Percentiles rank a stretch among this genome's conserved stretches.
These are phyloP conservation scores for Nemapogon koenigi DNA, from an alignment of 2,888 invertebrate species.

Conservation along the genomic window DNA sequence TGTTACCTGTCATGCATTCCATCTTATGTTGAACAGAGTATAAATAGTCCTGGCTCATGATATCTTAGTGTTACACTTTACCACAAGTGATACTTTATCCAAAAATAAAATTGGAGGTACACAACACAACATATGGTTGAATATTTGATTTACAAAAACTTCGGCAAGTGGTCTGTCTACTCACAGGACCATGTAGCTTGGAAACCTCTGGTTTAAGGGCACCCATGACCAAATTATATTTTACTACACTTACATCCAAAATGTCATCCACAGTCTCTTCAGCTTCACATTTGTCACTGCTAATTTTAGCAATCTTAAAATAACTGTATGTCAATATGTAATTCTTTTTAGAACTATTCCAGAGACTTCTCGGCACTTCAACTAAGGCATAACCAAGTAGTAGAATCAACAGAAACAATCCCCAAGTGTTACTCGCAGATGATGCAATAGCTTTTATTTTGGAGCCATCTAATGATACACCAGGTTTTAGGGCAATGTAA, in stretches of 20 bases:
- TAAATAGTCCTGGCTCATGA: too few species aligned
- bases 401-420: constrained; percentile 90
- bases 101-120: too few species aligned
- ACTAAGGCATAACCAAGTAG: constrained; percentile 94
- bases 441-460: constrained; percentile 97
- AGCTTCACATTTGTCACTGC: constrained; percentile 94
- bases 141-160: too few species aligned
- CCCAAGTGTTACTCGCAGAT: constrained; percentile 99
- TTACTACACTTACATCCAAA: constrained; percentile 72
- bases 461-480: constrained; percentile 86
- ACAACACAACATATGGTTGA: too few species aligned
- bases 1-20: too few species aligned
- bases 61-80: too few species aligned
- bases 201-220: too few species aligned
- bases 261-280: constrained; percentile 97
- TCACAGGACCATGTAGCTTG: too few species aligned
- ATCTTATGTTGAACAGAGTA: too few species aligned
- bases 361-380: constrained; percentile 90
- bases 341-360: constrained; percentile 88
- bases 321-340: constrained; percentile 86
- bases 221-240: too few species aligned
- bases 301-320: constrained; percentile 93
- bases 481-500: constrained; percentile 91
- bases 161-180: too few species aligned
- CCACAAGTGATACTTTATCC: too few species aligned